These are phyloP conservation scores for Alexandromys fortis DNA, from an alignment of 2,113 vertebrate species.

Conservation along the genomic window DNA sequence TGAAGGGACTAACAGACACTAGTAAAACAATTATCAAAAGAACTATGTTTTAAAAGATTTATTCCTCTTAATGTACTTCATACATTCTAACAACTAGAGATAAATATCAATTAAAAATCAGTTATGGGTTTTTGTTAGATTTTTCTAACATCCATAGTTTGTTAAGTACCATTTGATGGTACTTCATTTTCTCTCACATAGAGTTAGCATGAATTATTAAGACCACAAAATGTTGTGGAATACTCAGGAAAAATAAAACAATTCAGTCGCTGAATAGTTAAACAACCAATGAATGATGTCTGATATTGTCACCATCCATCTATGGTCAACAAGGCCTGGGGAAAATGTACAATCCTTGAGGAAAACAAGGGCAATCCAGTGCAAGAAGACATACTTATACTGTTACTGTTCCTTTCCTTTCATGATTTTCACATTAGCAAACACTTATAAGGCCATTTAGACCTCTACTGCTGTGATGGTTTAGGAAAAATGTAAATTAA, in stretches of 20 bases:
- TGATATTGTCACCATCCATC: background rate
- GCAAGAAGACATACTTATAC: background rate
- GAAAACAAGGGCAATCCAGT: background rate
- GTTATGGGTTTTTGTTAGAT: background rate
- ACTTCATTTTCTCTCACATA: background rate
- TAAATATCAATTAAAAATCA: background rate
- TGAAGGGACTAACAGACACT: background rate
- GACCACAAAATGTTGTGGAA: background rate
- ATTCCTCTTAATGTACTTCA: background rate
- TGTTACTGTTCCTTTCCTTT: background rate
- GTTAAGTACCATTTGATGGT: background rate
- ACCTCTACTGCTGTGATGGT: background rate
- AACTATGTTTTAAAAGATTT: background rate
- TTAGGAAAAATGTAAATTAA: background rate
- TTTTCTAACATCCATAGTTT: constrained; percentile 42
- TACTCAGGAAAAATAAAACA: background rate
- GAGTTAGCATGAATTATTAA: background rate
- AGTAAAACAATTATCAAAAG: background rate
- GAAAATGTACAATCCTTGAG: background rate
- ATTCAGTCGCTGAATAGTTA: background rate
- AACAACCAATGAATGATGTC: background rate
- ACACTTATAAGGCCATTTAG: background rate
- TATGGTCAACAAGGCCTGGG: background rate
- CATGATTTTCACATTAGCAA: background rate
- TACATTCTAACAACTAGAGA: background rate